Percentiles rank a stretch among this genome's conserved stretches.
These are phyloP conservation scores for Barnardius zonarius DNA, from an alignment of 2,113 vertebrate genomes.

Conservation along the genomic window DNA sequence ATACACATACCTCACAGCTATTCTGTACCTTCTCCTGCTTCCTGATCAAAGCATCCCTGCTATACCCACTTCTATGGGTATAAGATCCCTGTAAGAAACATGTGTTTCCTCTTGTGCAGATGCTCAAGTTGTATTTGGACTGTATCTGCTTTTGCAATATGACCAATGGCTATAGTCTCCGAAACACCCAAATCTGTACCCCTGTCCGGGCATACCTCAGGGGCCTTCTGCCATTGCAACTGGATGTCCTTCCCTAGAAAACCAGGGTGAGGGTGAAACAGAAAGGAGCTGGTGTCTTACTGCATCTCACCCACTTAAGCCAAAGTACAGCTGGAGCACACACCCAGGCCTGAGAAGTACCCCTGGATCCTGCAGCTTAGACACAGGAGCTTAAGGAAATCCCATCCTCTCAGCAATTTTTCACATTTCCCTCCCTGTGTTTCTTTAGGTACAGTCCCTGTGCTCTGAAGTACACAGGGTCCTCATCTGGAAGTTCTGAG, in stretches of 20 bases:
- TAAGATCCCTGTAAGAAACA: not conserved
- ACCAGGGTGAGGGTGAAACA: not conserved
- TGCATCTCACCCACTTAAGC: not conserved
- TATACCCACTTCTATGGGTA: not conserved
- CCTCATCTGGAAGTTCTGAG: not conserved
- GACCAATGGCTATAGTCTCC: not conserved
- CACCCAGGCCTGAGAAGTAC: not conserved
- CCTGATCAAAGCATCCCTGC: not conserved
- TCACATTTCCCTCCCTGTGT: not conserved
- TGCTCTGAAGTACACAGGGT: not conserved
- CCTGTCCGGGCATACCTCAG: not conserved
- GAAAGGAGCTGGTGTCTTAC: not conserved
- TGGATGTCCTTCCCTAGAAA: not conserved
- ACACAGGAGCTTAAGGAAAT: not conserved
- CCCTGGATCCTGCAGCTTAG: not conserved
- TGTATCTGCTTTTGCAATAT: not conserved
- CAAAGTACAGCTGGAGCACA: not conserved
- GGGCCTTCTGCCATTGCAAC: not conserved
- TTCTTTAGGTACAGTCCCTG: not conserved
- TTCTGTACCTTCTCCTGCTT: not conserved
- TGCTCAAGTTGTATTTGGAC: not conserved
- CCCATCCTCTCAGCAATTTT: not conserved
- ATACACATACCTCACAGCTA: fast-evolving
- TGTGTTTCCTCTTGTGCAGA: fast-evolving
- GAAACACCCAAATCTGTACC: not conserved